Percentiles rank a stretch among this genome's conserved stretches.
phyloP scores from a whole-genome alignment of 2,888 invertebrate genomes.

The Troilus luridus region DNA sequence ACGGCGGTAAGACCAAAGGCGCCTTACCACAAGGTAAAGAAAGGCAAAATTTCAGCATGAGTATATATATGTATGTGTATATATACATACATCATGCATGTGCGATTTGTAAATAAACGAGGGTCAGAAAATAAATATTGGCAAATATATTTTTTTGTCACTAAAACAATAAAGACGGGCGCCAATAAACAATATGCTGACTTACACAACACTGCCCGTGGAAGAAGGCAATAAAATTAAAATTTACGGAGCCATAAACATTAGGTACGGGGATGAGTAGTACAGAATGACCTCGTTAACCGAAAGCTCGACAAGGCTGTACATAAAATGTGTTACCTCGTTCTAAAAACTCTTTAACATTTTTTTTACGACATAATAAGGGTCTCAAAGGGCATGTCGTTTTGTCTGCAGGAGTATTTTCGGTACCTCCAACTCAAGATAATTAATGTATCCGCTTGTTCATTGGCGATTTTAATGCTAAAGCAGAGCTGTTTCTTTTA shows the following conservation, averaged over 20 bases:
- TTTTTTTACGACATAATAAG: slow-evolving; percentile 7
- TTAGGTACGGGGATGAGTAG: not conserved
- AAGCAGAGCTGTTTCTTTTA: not conserved
- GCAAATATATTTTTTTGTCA: not conserved
- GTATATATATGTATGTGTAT: too few species aligned
- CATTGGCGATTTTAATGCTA: not conserved
- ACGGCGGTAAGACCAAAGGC: too few species aligned
- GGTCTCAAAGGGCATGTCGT: not conserved
- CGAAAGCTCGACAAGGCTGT: not conserved
- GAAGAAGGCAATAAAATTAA: slow-evolving; percentile 12
- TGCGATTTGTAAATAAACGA: too few species aligned
- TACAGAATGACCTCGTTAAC: not conserved
- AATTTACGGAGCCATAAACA: slow-evolving; percentile 23
- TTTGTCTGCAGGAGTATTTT: not conserved
- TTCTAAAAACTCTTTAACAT: slow-evolving; percentile 1
- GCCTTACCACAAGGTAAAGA: too few species aligned
- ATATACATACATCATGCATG: too few species aligned
- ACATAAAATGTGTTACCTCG: slow-evolving; percentile 8
- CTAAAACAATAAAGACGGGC: not conserved
- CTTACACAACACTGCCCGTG: not conserved
- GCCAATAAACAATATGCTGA: not conserved
- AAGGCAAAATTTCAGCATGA: too few species aligned
- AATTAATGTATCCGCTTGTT: not conserved
- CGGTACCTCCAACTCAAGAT: not conserved
- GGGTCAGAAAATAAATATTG: not conserved